Percentiles rank a stretch among this genome's conserved stretches.
These are phyloP conservation scores for Belonocnema kinseyi DNA, from an alignment of 1,140 invertebrate genomes.

Conservation along the genomic window DNA sequence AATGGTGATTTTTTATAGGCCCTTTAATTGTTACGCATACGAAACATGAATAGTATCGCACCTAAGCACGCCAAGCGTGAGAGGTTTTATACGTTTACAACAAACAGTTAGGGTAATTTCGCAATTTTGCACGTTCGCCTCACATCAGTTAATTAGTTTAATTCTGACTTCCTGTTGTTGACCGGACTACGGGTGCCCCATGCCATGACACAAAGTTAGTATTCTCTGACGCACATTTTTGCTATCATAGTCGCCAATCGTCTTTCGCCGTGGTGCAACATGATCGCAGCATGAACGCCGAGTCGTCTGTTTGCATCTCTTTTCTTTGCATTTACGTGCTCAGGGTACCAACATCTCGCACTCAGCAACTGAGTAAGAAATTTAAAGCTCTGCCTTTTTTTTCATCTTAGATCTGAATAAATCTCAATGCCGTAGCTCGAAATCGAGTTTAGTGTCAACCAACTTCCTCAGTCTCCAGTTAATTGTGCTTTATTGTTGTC, in stretches of 20 bases:
- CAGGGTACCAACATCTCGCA: constrained; percentile 44
- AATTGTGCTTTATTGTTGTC: background rate
- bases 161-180: constrained; percentile 72
- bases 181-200: constrained; percentile 38
- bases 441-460: background rate
- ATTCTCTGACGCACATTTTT: constrained; percentile 53
- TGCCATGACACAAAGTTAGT: constrained; percentile 42
- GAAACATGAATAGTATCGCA: background rate
- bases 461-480: background rate
- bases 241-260: constrained; percentile 45
- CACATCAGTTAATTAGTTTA: constrained; percentile 72
- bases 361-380: constrained; percentile 43
- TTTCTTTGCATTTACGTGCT: constrained; percentile 68
- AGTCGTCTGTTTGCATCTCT: constrained; percentile 67
- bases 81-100: constrained; percentile 58
- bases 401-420: constrained; percentile 38
- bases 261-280: constrained; percentile 46
- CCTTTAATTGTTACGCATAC: constrained; percentile 21
- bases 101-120: constrained; percentile 64
- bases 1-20: constrained; percentile 4
- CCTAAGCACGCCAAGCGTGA: constrained; percentile 35
- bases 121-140: constrained; percentile 59
- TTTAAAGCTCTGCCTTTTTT: constrained; percentile 32
- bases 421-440: background rate
- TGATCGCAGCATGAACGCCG: constrained; percentile 58